Evolutionary conservation across 2,797 vertebrate species (phyloP), one percentile per base, ranked within the genome.

Genomic region (Rhabdophis nuchalis): DNA sequence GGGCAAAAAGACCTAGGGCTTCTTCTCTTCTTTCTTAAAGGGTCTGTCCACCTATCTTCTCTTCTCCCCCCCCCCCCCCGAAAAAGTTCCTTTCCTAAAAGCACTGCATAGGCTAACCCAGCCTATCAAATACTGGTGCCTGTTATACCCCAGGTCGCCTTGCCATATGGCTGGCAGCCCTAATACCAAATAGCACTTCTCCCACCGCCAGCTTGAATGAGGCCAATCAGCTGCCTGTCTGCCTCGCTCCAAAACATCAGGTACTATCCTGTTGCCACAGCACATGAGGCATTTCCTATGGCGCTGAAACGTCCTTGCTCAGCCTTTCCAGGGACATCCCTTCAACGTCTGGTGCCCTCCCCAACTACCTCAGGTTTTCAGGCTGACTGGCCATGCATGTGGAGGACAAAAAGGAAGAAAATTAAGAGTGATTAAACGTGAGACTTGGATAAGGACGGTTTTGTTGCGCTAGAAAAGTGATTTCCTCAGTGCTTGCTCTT

Each of bases 361-460:
- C 85, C n/a, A 36, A 92, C 97, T 98, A 97, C 97, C 97, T 98
- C 97, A 97, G 97, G 97, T 96, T 95, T 96, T 94, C 94, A 91
- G 94, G 93, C 94, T n/a, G 86, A 87, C 18, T 9, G 82, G 82
- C 60, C 77, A 25, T 27, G 41, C 90, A 91, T 86, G 87, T 41
- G 61, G 93, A 91, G 94, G 27, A 93, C 87, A 94, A 89, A 58
- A 2, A 46, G 1, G 12, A 41, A 56, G 72, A 50, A 20, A 53
- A 36, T 1, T 13, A 64, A 46, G 20, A 23, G 20, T 5, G 29
- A 52, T 18, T 20, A 94, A 58, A 0, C 53, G 60, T 90, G 93
- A 86, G 93, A 91, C 93, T 88, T 1, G 91, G 91, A 90, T 94
- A 91, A 20, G 61, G 0, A 8, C 0, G 0, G 8, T 90, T 53